Base-by-base conservation (phyloP, 23 tunicate genomes). In the Ciona savignyi region DNA sequence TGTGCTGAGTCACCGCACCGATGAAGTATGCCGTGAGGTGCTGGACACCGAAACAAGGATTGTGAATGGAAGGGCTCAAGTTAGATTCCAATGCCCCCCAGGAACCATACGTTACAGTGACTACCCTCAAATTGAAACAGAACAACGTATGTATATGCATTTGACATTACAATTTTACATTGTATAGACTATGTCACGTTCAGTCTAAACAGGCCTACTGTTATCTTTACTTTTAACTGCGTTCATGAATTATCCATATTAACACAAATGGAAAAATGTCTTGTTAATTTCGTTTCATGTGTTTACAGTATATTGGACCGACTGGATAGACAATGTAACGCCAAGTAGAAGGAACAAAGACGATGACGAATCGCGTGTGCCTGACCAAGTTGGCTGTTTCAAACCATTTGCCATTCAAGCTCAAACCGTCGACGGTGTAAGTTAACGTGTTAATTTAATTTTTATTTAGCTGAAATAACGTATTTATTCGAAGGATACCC, bases 321-420 rank as follows among this genome's bases (percentile, higher is more conserved):
- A 76, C 21, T 92, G 98, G 98, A 25, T 4, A 9, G 87, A 90
- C 78, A 32, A 70, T 27, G 71, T 83, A 0, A 33, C 75, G 23
- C 92, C 85, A 29, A 25, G 60, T 29, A 62, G 73, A 25, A 21
- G 51, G n/a, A 2, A 31, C 20, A 74, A 69, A 19, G 78, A 74
- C 68, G 96, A 88, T 62, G 79, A 48, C 61, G 87, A 81, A 77
- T 30, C 60, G 0, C 80, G 70, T 11, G 27, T 30, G 2, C 34
- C 62, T 6, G 33, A 32, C 1, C 34, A 60, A 33, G 75, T 60
- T 19, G 68, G 29, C 32, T 92, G 98, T 48, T 27, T 27, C 15
- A 70, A 81, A 60, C 98, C 98, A 27, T 76, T 92, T 25, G 90
- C 80, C 1, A 85, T 92, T 9, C 98, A 92, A 77, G 98, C 75